phyloP scores from a whole-genome alignment of 2,797 vertebrate species.

The Coilia nasus region DNA sequence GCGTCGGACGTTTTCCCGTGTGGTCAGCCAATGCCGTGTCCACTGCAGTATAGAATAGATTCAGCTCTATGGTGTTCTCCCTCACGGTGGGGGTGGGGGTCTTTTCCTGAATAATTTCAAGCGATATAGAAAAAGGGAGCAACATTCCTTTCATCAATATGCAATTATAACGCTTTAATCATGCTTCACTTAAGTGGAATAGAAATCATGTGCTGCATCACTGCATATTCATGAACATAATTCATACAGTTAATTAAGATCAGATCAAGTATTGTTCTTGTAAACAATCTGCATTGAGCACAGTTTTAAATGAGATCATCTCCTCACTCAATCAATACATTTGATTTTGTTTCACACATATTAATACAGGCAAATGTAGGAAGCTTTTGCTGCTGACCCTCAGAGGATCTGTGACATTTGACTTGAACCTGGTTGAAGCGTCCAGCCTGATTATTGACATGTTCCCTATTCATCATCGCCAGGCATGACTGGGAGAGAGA shows the following conservation, averaged over 20 bases:
- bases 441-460: too few species aligned
- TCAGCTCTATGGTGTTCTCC: too few species aligned
- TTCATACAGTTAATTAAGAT: not conserved
- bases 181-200: not conserved
- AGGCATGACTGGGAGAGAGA: too few species aligned
- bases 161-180: constrained; percentile 1
- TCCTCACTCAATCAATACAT: not conserved
- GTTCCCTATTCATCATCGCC: too few species aligned
- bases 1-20: too few species aligned
- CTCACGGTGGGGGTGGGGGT: not conserved
- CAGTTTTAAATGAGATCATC: not conserved
- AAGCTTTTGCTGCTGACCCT: not conserved
- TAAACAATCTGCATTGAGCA: not conserved
- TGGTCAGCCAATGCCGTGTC: too few species aligned
- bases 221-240: not conserved
- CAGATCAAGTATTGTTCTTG: not conserved
- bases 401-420: not conserved
- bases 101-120: not conserved
- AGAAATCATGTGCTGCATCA: not conserved
- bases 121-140: not conserved
- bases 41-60: too few species aligned
- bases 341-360: not conserved
- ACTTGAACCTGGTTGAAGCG: too few species aligned
- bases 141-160: not conserved
- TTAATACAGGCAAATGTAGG: not conserved